Conservation (phyloP, 2,797 vertebrate species). For the Gallinago nigripennis region DNA sequence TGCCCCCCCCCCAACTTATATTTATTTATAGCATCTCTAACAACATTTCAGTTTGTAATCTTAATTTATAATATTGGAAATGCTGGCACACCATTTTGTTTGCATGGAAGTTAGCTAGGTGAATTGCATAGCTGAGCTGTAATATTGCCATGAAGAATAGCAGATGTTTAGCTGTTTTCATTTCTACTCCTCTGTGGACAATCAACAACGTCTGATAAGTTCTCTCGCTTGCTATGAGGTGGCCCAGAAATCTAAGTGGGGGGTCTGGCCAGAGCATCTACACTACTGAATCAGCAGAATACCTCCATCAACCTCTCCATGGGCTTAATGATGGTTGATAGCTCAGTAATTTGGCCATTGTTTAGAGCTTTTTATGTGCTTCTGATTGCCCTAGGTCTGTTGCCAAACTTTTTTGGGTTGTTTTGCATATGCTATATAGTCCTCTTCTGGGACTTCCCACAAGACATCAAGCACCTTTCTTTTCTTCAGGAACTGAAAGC, state of each 20-base stretch:
- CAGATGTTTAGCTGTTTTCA: conserved; percentile 58
- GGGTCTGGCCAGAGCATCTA: conserved; percentile 42
- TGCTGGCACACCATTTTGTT: background rate
- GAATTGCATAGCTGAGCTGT: background rate
- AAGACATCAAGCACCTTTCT: conserved; percentile 19
- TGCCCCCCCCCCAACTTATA: background rate
- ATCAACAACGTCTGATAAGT: conserved; percentile 29
- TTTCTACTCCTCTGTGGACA: conserved; percentile 43
- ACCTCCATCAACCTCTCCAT: background rate
- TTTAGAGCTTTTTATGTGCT: conserved; percentile 19
- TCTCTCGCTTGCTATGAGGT: conserved; percentile 30
- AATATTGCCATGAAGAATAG: conserved; percentile 31
- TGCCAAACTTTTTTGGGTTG: background rate
- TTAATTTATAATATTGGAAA: conserved; percentile 36
- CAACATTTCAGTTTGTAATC: conserved; percentile 20
- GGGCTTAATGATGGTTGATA: background rate
- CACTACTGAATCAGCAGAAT: background rate
- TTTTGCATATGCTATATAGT: background rate
- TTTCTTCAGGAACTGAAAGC: conserved; percentile 4
- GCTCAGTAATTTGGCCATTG: background rate
- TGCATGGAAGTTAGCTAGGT: background rate
- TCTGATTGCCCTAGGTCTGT: background rate
- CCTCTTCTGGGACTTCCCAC: conserved; percentile 1
- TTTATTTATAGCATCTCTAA: conserved; percentile 36
- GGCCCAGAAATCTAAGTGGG: conserved; percentile 59